These are phyloP conservation scores for Philopedon plagiatum DNA, from an alignment of 2,888 invertebrate genomes.

Conservation along the genomic window DNA sequence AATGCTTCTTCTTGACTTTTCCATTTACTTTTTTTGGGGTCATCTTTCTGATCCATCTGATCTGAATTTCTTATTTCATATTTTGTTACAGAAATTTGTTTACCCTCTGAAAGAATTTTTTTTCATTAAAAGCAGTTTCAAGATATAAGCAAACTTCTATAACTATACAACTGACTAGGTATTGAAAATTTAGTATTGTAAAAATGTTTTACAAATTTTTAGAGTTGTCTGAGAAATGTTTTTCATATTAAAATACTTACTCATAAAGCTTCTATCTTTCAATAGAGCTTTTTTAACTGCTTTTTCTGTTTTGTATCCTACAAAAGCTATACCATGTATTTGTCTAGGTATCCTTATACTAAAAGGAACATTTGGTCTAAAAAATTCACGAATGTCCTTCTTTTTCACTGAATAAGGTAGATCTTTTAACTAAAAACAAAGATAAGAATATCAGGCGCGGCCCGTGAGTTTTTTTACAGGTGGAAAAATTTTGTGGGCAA, in stretches of 20 bases:
- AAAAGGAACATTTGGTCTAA: slow-evolving; percentile 83
- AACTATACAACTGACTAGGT: too few species aligned
- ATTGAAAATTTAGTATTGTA: too few species aligned
- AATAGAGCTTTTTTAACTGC: slow-evolving; percentile 84
- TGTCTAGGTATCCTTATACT: slow-evolving; percentile 85
- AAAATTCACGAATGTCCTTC: slow-evolving; percentile 87
- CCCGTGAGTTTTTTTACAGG: too few species aligned
- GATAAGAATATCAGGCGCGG: too few species aligned
- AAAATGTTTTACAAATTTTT: too few species aligned
- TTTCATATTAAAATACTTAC: slow-evolving; percentile 68
- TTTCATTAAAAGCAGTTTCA: too few species aligned
- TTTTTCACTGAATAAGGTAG: slow-evolving; percentile 86
- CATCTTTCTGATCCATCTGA: slow-evolving; percentile 54
- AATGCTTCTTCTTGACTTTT: slow-evolving; percentile 75
- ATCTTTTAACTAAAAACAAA: slow-evolving; percentile 73
- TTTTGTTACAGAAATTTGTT: slow-evolving; percentile 73
- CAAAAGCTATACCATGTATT: slow-evolving; percentile 88
- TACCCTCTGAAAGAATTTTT: slow-evolving; percentile 72
- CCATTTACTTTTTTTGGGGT: slow-evolving; percentile 71
- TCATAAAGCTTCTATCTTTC: slow-evolving; percentile 89
- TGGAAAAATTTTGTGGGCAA: too few species aligned
- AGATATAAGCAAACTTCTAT: too few species aligned
- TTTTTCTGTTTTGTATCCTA: slow-evolving; percentile 89
- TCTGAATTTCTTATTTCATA: slow-evolving; percentile 58
- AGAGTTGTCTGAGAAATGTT: too few species aligned